Base-by-base conservation (phyloP, 2,888 invertebrate genomes). In the Cephus pulcher region DNA sequence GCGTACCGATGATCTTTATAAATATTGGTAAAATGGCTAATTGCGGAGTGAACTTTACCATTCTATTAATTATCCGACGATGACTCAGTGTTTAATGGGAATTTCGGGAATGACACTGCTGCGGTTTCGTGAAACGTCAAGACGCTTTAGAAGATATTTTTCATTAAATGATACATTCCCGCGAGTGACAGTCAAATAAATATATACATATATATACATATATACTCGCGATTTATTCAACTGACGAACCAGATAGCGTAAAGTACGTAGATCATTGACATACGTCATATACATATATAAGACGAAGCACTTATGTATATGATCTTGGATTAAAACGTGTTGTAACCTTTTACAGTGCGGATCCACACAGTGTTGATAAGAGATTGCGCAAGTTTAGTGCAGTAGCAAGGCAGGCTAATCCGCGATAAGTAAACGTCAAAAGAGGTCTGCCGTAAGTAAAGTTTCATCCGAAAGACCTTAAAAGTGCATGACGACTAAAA, bases 321-420 rank as follows among this genome's bases (percentile, higher is more conserved):
- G 40, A 3, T 15, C 15, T 85, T 75, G 88, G 88, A 89, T 89
- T 86, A 87, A 80, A 83, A 85, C 84, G 82, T 84, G 88, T 86
- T 86, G 87, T 87, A 88, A 88, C 87, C 84, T 86, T 88, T 89
- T 86, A 85, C 86, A 82, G 78, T 78, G 85, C 80, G 85, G 83
- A 86, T 86, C 79, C 80, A 81, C 79, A 37, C 75, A 75, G 76
- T 75, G 76, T 81, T 80, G 88, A 89, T 89, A 88, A 88, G 86
- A 82, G 82, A 86, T 85, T 85, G 86, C 87, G 85, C 84, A 88
- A 88, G 86, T 81, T 83, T 79, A 83, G 82, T 81, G 85, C 83
- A 84, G 86, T 86, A 86, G 87, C 86, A 82, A 83, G 80, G 76
- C 80, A 81, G 77, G 78, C 80, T 84, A 84, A 87, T 85, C 85